phyloP scores from a whole-genome alignment of 1,140 invertebrate genomes.

The Araneus ventricosus region DNA sequence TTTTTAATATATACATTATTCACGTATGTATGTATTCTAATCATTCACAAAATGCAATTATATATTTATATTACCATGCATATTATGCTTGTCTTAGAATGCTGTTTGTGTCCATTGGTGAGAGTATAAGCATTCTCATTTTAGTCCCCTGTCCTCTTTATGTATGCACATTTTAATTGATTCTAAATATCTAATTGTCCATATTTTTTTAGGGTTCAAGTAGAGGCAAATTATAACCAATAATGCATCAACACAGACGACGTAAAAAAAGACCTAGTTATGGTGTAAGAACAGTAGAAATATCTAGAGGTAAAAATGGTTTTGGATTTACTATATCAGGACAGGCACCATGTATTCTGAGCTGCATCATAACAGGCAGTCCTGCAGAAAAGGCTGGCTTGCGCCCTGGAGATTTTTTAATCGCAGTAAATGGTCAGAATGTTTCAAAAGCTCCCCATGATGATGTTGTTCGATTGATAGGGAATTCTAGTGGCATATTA shows the following conservation, averaged over 20 bases:
- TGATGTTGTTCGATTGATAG: constrained; percentile 94
- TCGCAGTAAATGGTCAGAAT: constrained; percentile 93
- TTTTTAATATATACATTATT: no score
- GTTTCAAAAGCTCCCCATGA: constrained; percentile 94
- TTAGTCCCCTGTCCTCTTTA: background rate
- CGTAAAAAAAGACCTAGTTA: constrained; percentile 90
- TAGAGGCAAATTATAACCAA: background rate
- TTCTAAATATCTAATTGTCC: background rate
- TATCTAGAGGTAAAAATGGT: constrained; percentile 90
- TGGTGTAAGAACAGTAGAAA: constrained; percentile 91
- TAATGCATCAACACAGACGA: constrained; percentile 85
- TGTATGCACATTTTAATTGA: background rate
- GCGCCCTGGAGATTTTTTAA: constrained; percentile 92
- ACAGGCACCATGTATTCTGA: constrained; percentile 93
- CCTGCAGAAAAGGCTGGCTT: constrained; percentile 92
- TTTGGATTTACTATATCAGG: constrained; percentile 97
- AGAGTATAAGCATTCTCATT: background rate
- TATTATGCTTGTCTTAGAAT: no score
- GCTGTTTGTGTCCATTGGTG: background rate
- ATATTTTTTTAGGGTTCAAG: constrained; percentile 16
- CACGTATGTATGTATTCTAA: no score
- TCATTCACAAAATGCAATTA: no score
- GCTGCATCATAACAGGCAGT: constrained; percentile 91
- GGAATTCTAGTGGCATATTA: constrained; percentile 88
- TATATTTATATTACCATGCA: no score